Evolutionary conservation across 2,113 vertebrate genomes (phyloP).

Genomic region (Brienomyrus brachyistius): DNA sequence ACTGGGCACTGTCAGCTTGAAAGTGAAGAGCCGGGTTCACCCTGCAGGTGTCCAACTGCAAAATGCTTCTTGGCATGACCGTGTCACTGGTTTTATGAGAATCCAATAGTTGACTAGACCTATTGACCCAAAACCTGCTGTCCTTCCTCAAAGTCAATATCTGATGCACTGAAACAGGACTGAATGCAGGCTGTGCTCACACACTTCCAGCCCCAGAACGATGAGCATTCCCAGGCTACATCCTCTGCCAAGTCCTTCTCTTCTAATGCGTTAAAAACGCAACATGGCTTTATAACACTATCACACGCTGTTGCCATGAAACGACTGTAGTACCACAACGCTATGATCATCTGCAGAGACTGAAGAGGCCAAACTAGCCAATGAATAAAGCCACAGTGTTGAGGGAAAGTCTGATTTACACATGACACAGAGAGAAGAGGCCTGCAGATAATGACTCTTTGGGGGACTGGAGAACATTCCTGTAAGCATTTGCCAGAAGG

Average conservation of each 20-base stretch:
- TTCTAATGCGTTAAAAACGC: background rate
- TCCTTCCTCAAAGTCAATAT: background rate
- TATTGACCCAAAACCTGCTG: background rate
- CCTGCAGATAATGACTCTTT: background rate
- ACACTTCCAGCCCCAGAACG: background rate
- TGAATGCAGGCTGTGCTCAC: background rate
- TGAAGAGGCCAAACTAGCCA: background rate
- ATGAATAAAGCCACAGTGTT: background rate
- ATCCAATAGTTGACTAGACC: background rate
- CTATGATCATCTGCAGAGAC: background rate
- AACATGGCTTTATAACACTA: background rate
- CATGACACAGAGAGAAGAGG: background rate
- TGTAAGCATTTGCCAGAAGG: background rate
- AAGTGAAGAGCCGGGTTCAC: background rate
- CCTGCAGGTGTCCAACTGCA: background rate
- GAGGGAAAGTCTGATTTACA: constrained; percentile 18
- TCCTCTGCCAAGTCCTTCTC: background rate
- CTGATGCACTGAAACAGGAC: background rate
- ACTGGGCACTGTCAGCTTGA: background rate
- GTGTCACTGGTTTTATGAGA: background rate
- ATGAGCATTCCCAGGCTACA: background rate
- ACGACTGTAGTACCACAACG: background rate
- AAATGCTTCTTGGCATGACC: background rate
- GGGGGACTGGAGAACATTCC: background rate
- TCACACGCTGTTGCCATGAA: background rate